Percentiles rank a stretch among this genome's conserved stretches.
phyloP scores from a whole-genome alignment of 2,797 vertebrate genomes.

The Carapus acus region DNA sequence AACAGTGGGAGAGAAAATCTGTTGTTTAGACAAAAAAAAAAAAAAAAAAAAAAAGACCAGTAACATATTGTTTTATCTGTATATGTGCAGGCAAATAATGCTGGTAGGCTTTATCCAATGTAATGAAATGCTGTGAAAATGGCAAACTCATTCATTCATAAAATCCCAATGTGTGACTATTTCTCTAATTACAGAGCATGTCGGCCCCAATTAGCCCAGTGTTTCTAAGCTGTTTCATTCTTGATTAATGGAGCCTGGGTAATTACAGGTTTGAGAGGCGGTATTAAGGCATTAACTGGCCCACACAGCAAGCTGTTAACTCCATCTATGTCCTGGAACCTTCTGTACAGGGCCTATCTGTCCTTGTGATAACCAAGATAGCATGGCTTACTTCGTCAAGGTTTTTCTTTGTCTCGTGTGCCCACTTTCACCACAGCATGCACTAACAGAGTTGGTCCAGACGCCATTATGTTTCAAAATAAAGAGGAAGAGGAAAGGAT shows the following conservation, averaged over 20 bases:
- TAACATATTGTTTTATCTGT: constrained; percentile 72
- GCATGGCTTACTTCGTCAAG: constrained; percentile 34
- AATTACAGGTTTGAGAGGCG: constrained; percentile 73
- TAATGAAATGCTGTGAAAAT: constrained; percentile 70
- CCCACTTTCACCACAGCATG: constrained; percentile 44
- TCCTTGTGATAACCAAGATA: constrained; percentile 15
- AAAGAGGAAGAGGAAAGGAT: constrained; percentile 39
- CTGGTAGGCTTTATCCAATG: constrained; percentile 69
- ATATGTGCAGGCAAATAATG: constrained; percentile 66
- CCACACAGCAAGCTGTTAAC: constrained; percentile 72
- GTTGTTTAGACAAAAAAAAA: constrained; percentile 72
- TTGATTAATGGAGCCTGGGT: constrained; percentile 79
- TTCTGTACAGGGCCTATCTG: constrained; percentile 11
- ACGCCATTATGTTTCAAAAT: constrained; percentile 52
- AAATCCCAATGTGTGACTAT: constrained; percentile 84
- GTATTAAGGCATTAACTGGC: constrained; percentile 60
- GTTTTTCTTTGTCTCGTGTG: constrained; percentile 41
- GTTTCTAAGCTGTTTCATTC: constrained; percentile 72
- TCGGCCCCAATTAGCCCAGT: constrained; percentile 78
- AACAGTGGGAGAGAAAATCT: constrained; percentile 75
- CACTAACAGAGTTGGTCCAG: constrained; percentile 18
- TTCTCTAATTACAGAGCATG: constrained; percentile 84
- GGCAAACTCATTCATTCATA: constrained; percentile 87
- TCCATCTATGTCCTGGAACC: constrained; percentile 47
- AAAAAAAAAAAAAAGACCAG: constrained; percentile 69